Evolutionary conservation across 2,888 invertebrate species (phyloP).

Genomic region (Sussaba pulchella): DNA sequence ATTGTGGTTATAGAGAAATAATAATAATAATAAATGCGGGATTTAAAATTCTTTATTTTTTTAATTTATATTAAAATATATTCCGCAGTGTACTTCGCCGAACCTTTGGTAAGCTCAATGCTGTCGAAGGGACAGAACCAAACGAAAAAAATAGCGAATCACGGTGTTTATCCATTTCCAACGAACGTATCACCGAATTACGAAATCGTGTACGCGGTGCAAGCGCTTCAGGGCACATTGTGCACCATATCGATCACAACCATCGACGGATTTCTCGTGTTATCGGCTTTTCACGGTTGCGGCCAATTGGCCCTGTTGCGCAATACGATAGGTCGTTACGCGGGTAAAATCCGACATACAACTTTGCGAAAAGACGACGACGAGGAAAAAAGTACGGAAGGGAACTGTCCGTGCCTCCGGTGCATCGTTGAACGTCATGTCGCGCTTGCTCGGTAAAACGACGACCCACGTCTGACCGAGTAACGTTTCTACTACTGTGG

Average conservation of each 20-base stretch:
- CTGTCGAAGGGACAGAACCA: slow-evolving; percentile 32
- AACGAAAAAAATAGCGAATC: slow-evolving; percentile 42
- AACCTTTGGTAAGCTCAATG: slow-evolving; percentile 14
- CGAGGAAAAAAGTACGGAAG: neutral
- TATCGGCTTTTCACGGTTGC: slow-evolving; percentile 66
- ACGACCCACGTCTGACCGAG: neutral
- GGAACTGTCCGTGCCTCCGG: slow-evolving; percentile 49
- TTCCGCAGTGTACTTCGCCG: slow-evolving; percentile 2
- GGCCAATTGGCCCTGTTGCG: slow-evolving; percentile 66
- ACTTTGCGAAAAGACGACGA: neutral
- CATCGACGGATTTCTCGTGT: slow-evolving; percentile 48
- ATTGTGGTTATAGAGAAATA: too few relatives aligned
- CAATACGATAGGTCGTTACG: slow-evolving; percentile 46
- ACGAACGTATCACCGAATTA: slow-evolving; percentile 48
- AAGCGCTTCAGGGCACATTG: slow-evolving; percentile 27
- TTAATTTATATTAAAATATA: too few relatives aligned
- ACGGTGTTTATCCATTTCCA: slow-evolving; percentile 60
- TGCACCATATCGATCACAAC: slow-evolving; percentile 22
- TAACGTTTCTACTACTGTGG: neutral
- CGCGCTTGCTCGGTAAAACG: slow-evolving; percentile 46
- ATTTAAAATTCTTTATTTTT: too few relatives aligned
- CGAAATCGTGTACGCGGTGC: slow-evolving; percentile 61
- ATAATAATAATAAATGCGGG: too few relatives aligned
- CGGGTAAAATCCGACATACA: slow-evolving; percentile 47
- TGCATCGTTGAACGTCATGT: slow-evolving; percentile 65